Percentiles rank a stretch among this genome's conserved stretches.
Conservation (phyloP, 1,140 invertebrate genomes). For the Battus philenor region DNA sequence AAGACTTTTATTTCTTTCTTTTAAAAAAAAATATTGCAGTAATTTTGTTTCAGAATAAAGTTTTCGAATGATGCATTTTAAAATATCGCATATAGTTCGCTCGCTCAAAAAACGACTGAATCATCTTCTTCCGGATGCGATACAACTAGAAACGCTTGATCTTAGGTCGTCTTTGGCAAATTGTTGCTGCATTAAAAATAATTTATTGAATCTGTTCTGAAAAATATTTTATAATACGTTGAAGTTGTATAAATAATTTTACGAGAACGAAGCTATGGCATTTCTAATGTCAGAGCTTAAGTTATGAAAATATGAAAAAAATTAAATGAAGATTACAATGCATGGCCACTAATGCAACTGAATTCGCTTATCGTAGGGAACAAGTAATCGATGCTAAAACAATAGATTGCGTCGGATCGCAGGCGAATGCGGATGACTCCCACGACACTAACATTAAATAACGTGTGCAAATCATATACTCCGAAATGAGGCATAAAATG, state of each 20-base stretch:
- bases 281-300: too few species aligned
- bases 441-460: slow-evolving; percentile 66
- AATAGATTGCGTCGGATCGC: slow-evolving; percentile 35
- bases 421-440: slow-evolving; percentile 40
- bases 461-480: slow-evolving; percentile 63
- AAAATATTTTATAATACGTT: too few species aligned
- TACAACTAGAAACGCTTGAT: slow-evolving; percentile 54
- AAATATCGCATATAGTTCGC: slow-evolving; percentile 21
- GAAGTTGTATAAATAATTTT: too few species aligned
- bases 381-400: slow-evolving; percentile 19
- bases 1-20: too few species aligned
- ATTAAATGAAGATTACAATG: too few species aligned
- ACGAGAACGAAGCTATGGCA: too few species aligned
- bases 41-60: too few species aligned
- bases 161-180: slow-evolving; percentile 39
- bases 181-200: too few species aligned
- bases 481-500: slow-evolving; percentile 70
- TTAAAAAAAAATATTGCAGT: slow-evolving; percentile 47
- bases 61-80: slow-evolving; percentile 24
- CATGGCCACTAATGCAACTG: not conserved
- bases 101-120: slow-evolving; percentile 35
- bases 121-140: slow-evolving; percentile 47
- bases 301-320: too few species aligned
- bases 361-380: slow-evolving; percentile 3
- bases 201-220: too few species aligned